Evolutionary conservation across 2,113 vertebrate species (phyloP).

Genomic region (Porphyrio hochstetteri): DNA sequence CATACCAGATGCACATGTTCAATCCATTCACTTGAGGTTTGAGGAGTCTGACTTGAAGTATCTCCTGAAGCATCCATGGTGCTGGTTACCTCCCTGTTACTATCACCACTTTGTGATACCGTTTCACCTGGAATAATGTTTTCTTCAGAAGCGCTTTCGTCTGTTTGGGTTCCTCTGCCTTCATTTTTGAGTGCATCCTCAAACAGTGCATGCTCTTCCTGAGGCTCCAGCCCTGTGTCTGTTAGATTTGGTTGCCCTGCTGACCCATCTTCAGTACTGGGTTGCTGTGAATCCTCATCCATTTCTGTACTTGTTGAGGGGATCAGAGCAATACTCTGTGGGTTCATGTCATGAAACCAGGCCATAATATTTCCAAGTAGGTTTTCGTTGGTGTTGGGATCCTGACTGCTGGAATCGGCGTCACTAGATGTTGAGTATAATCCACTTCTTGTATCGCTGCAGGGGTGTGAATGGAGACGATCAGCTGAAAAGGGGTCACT

Average conservation of each 20-base stretch:
- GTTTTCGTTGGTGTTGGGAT: constrained; percentile 85
- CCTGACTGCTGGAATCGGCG: constrained; percentile 76
- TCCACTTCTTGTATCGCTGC: constrained; percentile 73
- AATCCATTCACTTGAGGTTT: constrained; percentile 90
- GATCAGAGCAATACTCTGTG: constrained; percentile 92
- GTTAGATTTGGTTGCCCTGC: constrained; percentile 35
- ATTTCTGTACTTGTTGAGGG: constrained; percentile 83
- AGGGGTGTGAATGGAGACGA: constrained; percentile 74
- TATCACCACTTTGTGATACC: constrained; percentile 57
- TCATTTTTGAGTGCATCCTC: constrained; percentile 77
- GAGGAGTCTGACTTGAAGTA: constrained; percentile 80
- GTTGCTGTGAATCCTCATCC: constrained; percentile 70
- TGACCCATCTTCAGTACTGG: constrained; percentile 52
- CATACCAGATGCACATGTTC: constrained; percentile 93
- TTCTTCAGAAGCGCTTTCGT: constrained; percentile 76
- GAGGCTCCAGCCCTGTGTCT: constrained; percentile 49
- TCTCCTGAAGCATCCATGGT: constrained; percentile 71
- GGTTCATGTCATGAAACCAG: constrained; percentile 99
- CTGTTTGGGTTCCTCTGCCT: constrained; percentile 81
- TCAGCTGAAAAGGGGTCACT: constrained; percentile 81
- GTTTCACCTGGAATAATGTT: constrained; percentile 62
- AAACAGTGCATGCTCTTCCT: constrained; percentile 72
- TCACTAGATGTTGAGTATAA: constrained; percentile 78
- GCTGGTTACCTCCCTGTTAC: constrained; percentile 42
- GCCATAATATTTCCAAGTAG: constrained; percentile 98